Evolutionary conservation across 2,888 invertebrate genomes (phyloP), one percentile per base, ranked within the genome.

Genomic region (Caenorhabditis doughertyi): DNA sequence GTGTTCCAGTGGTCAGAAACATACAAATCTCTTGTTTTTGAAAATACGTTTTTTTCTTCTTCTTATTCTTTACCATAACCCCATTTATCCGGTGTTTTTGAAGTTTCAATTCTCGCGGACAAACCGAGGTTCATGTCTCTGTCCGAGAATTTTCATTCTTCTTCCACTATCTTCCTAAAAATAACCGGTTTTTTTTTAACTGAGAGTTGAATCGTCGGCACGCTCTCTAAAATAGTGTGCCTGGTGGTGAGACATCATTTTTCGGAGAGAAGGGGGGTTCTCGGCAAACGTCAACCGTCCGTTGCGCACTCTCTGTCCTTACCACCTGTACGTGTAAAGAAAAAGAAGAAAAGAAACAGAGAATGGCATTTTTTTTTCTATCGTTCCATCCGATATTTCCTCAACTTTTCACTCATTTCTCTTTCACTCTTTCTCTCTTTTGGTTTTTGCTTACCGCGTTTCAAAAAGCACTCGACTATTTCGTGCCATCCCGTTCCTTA

Each of bases 281-380:
- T 67, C 58, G 76, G 58, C 76, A 68, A 77, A 77, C 58, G 77
- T 77, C 77, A 81, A 81, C 73, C 73, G 72, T 79, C 72, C 60
- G 32, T 65, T 64, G 74, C 81, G 73, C 74, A 81, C 81, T 79
- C 65, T 64, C 53, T 70, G 62, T 80, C 73, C 62, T 60, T 70
- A 62, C 81, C 70, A 68, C 68, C 73, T 73, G 80, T 80, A 55
- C 42, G 62, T 62, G 60, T 29, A 47, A 72, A 29, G 25, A 56
- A 70, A 70, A 42, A 21, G 27, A 29, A 25, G 8, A 39, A 51
- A 72, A 58, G 60, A 60, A 72, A 60, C 18, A 51, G 27, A 72
- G 58, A 60, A 58, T 60, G 72, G 49, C 49, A 49, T 32, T 55
- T 55, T 60, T 58, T 58, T 49, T 27, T 29, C 35, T n/a, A 68